A percentile compares a stretch with the other conserved stretches of the same genome.
Evolutionary conservation across 2,888 invertebrate genomes (phyloP).

Genomic region (Ophonus ardosiacus): DNA sequence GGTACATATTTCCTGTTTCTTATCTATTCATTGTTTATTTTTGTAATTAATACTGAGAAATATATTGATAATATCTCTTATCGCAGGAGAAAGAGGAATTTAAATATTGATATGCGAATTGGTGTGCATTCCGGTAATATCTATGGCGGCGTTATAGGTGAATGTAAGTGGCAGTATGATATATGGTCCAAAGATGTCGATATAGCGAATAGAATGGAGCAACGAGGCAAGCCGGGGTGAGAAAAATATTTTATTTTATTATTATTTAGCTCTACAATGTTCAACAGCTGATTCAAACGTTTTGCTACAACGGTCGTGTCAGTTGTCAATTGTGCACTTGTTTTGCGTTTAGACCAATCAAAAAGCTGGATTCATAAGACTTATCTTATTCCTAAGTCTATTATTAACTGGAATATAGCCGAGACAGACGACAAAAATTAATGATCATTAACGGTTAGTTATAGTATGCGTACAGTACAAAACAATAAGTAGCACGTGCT

Average conservation of each 20-base stretch:
- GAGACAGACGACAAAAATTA: no score
- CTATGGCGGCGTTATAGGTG: slow-evolving; percentile 93
- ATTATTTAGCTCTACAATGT: no score
- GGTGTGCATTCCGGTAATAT: slow-evolving; percentile 96
- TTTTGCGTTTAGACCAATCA: no score
- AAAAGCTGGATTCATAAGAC: no score
- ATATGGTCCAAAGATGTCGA: slow-evolving; percentile 97
- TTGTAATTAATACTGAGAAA: neutral
- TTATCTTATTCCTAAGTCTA: no score
- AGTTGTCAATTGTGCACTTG: no score
- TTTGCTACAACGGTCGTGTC: no score
- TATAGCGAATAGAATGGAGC: slow-evolving; percentile 96
- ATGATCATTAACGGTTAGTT: no score
- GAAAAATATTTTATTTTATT: slow-evolving; percentile 55
- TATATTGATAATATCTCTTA: neutral
- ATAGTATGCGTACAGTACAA: no score
- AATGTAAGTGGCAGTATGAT: slow-evolving; percentile 97
- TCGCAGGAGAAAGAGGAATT: slow-evolving; percentile 84
- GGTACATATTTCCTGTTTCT: slow-evolving; percentile 75
- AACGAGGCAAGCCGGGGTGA: slow-evolving; percentile 92
- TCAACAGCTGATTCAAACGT: no score
- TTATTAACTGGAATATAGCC: no score
- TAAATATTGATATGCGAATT: slow-evolving; percentile 97
- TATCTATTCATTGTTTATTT: neutral
- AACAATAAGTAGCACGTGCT: no score